Percentiles rank a stretch among this genome's conserved stretches.
phyloP scores from a whole-genome alignment of 1,140 invertebrate genomes.

The Plodia interpunctella region DNA sequence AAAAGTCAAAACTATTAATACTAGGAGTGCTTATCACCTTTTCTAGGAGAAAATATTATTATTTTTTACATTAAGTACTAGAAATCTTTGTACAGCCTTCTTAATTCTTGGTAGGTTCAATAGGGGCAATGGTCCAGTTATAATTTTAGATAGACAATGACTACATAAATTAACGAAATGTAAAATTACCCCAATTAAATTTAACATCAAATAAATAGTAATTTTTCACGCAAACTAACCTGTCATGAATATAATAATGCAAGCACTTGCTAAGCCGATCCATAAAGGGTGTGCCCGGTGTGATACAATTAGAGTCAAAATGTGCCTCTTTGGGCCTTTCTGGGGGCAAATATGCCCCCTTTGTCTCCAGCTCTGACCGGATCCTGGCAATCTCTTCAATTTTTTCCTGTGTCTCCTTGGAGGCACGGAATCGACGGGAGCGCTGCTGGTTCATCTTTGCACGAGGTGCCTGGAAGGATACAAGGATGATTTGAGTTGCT shows the following conservation, averaged over 20 bases:
- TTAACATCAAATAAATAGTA: slow-evolving; percentile 5
- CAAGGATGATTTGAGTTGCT: neutral
- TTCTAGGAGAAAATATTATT: too few species aligned
- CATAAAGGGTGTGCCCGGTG: slow-evolving; percentile 99
- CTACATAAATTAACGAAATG: too few species aligned
- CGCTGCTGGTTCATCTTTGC: slow-evolving; percentile 99
- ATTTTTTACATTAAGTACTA: too few species aligned
- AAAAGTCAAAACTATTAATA: too few species aligned
- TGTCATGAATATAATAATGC: slow-evolving; percentile 97
- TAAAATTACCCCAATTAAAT: too few species aligned
- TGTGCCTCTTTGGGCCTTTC: slow-evolving; percentile 94
- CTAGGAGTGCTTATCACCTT: too few species aligned
- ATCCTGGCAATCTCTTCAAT: slow-evolving; percentile 89
- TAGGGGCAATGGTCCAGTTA: too few species aligned
- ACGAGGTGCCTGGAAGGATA: slow-evolving; percentile 86
- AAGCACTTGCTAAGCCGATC: slow-evolving; percentile 94
- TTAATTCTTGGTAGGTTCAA: too few species aligned
- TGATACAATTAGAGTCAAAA: slow-evolving; percentile 99
- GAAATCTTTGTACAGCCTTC: too few species aligned
- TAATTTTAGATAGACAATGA: too few species aligned
- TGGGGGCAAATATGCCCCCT: slow-evolving; percentile 90
- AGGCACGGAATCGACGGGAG: slow-evolving; percentile 96
- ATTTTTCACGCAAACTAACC: slow-evolving; percentile 41
- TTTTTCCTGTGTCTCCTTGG: slow-evolving; percentile 96
- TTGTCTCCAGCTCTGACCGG: slow-evolving; percentile 83